Percentiles rank a stretch among this genome's conserved stretches.
Conservation (phyloP, 2,797 vertebrate genomes). For the Furcifer pardalis region DNA sequence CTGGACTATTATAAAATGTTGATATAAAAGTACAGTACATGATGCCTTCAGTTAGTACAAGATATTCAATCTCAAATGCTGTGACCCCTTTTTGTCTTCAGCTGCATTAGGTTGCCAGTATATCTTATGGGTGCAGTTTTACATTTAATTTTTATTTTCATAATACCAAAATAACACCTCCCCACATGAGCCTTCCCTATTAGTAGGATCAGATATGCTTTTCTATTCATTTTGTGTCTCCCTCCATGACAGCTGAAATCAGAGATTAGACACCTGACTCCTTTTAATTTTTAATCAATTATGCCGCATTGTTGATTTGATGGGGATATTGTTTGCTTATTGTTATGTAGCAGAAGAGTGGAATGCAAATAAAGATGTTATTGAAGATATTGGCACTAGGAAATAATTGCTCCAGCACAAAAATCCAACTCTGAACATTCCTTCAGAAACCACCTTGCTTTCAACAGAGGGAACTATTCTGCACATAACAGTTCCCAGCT, state of each 20-base stretch:
- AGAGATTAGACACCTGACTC: not conserved
- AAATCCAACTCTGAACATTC: not conserved
- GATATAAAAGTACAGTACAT: not conserved
- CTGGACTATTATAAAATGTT: not conserved
- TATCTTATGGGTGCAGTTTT: not conserved
- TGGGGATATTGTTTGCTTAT: not conserved
- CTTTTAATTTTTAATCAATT: slow-evolving; percentile 2
- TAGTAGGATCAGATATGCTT: not conserved
- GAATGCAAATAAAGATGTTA: not conserved
- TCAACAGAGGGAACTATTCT: not conserved
- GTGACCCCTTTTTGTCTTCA: not conserved
- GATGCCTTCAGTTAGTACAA: not conserved
- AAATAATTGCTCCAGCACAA: not conserved
- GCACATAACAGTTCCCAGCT: not conserved
- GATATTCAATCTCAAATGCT: not conserved
- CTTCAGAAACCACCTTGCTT: too few species aligned
- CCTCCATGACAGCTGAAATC: too few species aligned
- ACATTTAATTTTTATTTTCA: not conserved
- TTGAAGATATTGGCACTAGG: not conserved
- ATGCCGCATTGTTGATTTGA: not conserved
- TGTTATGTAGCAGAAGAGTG: not conserved
- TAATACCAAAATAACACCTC: not conserved
- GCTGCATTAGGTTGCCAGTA: not conserved
- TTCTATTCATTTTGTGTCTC: too few species aligned
- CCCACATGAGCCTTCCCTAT: not conserved